These are phyloP conservation scores for Drosophila yooni DNA, from an alignment of 2,888 invertebrate genomes.

Conservation along the genomic window DNA sequence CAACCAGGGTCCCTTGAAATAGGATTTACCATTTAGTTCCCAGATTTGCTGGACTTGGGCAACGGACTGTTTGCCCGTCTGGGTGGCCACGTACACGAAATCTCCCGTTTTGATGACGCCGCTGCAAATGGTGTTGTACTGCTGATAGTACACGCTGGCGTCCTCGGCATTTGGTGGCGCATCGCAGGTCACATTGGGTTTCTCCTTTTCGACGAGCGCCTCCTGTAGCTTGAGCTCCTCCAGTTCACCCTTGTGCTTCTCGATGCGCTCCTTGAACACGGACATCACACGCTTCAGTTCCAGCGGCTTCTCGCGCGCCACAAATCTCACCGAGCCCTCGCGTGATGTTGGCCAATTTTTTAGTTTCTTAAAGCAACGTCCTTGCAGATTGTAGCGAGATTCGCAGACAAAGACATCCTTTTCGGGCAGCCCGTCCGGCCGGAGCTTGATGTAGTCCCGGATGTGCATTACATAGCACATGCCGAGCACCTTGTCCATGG, in stretches of 20 bases:
- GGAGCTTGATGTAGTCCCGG: slow-evolving; percentile 96
- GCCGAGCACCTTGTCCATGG: slow-evolving; percentile 93
- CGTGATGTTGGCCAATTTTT: slow-evolving; percentile 89
- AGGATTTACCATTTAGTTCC: slow-evolving; percentile 96
- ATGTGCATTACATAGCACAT: slow-evolving; percentile 97
- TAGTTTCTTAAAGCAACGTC: slow-evolving; percentile 96
- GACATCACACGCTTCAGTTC: slow-evolving; percentile 96
- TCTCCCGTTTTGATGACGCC: slow-evolving; percentile 96
- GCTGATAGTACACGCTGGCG: slow-evolving; percentile 95
- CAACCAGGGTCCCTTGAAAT: slow-evolving; percentile 97
- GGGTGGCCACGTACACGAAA: slow-evolving; percentile 97
- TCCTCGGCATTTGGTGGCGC: slow-evolving; percentile 89
- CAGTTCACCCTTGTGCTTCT: slow-evolving; percentile 95
- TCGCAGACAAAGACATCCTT: slow-evolving; percentile 99
- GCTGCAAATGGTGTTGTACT: slow-evolving; percentile 93
- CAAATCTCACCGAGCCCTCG: slow-evolving; percentile 88
- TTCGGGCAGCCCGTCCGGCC: slow-evolving; percentile 94
- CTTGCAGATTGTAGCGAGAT: slow-evolving; percentile 94
- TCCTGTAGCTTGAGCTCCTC: slow-evolving; percentile 93
- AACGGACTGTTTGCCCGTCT: slow-evolving; percentile 95
- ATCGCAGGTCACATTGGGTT: slow-evolving; percentile 92
- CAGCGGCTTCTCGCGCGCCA: slow-evolving; percentile 90
- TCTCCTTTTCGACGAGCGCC: slow-evolving; percentile 93
- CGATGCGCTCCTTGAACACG: slow-evolving; percentile 95
- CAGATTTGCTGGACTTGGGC: slow-evolving; percentile 97